Percentiles rank a stretch among this genome's conserved stretches.
Conservation (phyloP, 2,797 vertebrate genomes). For the Mus spretus region DNA sequence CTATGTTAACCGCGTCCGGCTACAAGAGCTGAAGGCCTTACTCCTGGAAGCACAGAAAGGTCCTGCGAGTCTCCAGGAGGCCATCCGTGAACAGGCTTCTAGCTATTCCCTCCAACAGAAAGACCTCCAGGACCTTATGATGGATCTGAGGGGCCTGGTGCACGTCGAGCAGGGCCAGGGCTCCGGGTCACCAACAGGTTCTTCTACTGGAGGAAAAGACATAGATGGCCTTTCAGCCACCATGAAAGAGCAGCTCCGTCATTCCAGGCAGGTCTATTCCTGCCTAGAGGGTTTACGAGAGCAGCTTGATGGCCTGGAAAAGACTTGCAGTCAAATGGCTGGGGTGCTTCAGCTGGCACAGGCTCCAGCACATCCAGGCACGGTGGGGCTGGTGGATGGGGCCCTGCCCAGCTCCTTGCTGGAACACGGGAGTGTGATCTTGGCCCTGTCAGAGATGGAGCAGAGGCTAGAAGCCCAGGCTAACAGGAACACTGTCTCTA, state of each 20-base stretch:
- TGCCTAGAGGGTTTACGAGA: conserved; percentile 90
- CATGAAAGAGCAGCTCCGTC: conserved; percentile 90
- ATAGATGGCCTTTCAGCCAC: conserved; percentile 87
- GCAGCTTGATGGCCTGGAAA: conserved; percentile 91
- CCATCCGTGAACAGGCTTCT: conserved; percentile 94
- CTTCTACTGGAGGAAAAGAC: conserved; percentile 74
- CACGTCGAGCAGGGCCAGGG: conserved; percentile 76
- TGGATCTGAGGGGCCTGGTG: conserved; percentile 90
- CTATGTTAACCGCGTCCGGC: conserved; percentile 96
- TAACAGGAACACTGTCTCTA: conserved; percentile 91
- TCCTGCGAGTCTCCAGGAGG: conserved; percentile 96
- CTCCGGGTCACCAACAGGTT: conserved; percentile 67
- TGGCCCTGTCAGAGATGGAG: conserved; percentile 91
- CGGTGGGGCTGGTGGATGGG: conserved; percentile 68
- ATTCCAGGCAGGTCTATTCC: conserved; percentile 90
- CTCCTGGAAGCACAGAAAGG: conserved; percentile 97
- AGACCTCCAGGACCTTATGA: conserved; percentile 92
- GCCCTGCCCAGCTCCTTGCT: conserved; percentile 66
- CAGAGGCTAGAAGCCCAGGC: conserved; percentile 92
- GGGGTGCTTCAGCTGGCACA: conserved; percentile 89
- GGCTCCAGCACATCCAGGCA: conserved; percentile 81
- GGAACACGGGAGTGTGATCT: conserved; percentile 87
- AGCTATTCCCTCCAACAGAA: conserved; percentile 93
- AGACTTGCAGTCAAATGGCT: conserved; percentile 88
- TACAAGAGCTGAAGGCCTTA: conserved; percentile 95